Base-by-base conservation (phyloP, 2,113 vertebrate species). In the Alectura lathami region DNA sequence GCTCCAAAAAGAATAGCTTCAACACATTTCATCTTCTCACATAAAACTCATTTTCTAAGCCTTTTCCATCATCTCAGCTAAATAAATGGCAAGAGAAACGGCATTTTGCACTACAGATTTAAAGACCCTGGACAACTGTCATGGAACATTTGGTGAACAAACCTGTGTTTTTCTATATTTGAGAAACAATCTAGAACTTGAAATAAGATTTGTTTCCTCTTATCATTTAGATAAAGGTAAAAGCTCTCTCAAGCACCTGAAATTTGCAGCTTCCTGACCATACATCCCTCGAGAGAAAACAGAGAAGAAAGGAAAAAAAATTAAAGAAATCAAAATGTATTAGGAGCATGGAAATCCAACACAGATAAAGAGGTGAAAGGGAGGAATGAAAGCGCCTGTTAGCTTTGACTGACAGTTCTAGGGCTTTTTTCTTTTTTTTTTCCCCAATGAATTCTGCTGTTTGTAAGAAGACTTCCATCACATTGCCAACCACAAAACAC, bases 1-100 rank as follows among this genome's bases (percentile, higher is more conserved):
- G 30, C 69, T 81, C 56, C 50, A 95, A 93, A 87, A 86, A 91
- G 63, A 91, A 68, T 57, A 91, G 47, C 68, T 93, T 74, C 87
- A 63, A 91, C 89, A 78, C 88, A 90, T 63, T 70, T 96, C 59
- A 83, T 88, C 68, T 90, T 78, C 77, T 2, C 2, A 0, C 27
- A 38, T 12, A 62, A 38, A 89, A 70, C 54, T 69, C 26, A 15
- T 24, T 59, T 62, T 54, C 72, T 66, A 77, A 86, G 83, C 17
- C 32, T 67, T 22, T 47, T 86, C 42, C 70, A 54, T 85, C 53
- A 53, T 60, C 74, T 78, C 29, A 4, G 17, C 40, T 60, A 62
- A 59, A 45, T 18, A 85, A 78, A 68, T 6, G 18, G 59, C n/a
- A 86, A 34, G 42, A 50, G 91, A 76, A 74, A 50, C 15, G 21